Percentiles rank a stretch among this genome's conserved stretches.
phyloP scores from a whole-genome alignment of 2,797 vertebrate species.

The Dryobates pubescens region DNA sequence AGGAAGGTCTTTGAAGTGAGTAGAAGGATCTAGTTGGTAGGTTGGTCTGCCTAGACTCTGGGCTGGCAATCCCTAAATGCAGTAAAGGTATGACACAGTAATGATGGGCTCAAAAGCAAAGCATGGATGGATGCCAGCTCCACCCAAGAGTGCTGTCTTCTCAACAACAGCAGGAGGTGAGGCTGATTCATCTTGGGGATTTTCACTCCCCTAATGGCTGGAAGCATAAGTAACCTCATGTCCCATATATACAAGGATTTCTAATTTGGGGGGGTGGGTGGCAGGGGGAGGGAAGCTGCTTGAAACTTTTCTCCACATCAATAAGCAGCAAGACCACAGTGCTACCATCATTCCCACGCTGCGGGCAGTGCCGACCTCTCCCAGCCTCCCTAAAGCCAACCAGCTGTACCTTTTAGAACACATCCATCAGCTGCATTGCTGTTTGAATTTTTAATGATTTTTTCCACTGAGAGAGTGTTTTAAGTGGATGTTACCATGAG shows the following conservation, averaged over 20 bases:
- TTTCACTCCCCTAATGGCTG: neutral
- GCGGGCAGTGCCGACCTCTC: constrained; percentile 46
- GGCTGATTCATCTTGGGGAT: neutral
- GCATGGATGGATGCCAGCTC: neutral
- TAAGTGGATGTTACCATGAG: constrained; percentile 6
- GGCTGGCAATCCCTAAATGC: neutral
- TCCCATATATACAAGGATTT: neutral
- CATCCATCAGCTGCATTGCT: constrained; percentile 33
- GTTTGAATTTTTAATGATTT: constrained; percentile 49
- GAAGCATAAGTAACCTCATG: neutral
- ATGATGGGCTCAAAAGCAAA: neutral
- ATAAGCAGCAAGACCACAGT: rapidly evolving
- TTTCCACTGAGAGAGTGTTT: constrained; percentile 40
- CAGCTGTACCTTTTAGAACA: constrained; percentile 61
- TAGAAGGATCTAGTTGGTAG: neutral
- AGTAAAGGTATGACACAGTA: neutral
- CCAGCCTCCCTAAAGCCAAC: constrained; percentile 4
- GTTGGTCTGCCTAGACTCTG: neutral
- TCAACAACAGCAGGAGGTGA: neutral
- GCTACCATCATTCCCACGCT: neutral
- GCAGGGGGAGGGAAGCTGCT: neutral
- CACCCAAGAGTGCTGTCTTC: neutral
- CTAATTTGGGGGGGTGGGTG: neutral
- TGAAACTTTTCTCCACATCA: neutral
- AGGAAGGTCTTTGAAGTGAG: neutral